Evolutionary conservation across 2,888 invertebrate genomes (phyloP).

Genomic region (Drosophila algonquin): DNA sequence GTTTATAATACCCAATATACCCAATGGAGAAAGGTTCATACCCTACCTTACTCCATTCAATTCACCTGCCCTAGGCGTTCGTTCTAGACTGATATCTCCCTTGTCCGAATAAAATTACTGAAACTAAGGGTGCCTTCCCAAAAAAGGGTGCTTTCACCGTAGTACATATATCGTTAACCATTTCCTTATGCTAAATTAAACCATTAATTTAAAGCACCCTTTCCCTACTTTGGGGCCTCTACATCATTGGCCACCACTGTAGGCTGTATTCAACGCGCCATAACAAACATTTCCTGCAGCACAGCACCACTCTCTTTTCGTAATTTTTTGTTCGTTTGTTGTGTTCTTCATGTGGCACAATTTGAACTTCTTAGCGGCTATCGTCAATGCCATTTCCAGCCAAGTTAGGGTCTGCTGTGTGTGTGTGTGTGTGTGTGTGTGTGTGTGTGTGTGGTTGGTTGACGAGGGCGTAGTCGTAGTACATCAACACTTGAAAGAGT

Average conservation of each 20-base stretch:
- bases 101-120: neutral
- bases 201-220: conserved; percentile 4
- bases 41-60: no score
- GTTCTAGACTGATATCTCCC: no score
- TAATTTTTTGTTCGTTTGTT: neutral
- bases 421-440: neutral
- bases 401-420: conserved; percentile 1
- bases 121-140: neutral
- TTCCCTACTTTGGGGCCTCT: conserved; percentile 6
- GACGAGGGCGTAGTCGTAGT: conserved; percentile 22
- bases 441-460: neutral
- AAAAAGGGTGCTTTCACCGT: neutral
- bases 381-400: conserved; percentile 32
- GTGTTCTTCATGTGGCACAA: conserved; percentile 31
- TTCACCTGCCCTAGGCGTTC: no score
- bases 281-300: conserved; percentile 32
- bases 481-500: conserved; percentile 20
- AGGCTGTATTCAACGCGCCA: conserved; percentile 16
- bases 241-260: conserved; percentile 31
- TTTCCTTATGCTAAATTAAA: conserved; percentile 5
- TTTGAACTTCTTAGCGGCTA: conserved; percentile 43
- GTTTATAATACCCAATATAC: no score
- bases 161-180: neutral
- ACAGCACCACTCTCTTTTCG: conserved; percentile 15
- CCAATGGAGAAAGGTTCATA: no score